A percentile compares a stretch with the other conserved stretches of the same genome.
Evolutionary conservation across 2,797 vertebrate species (phyloP).

Genomic region (Tolypeutes matacus): DNA sequence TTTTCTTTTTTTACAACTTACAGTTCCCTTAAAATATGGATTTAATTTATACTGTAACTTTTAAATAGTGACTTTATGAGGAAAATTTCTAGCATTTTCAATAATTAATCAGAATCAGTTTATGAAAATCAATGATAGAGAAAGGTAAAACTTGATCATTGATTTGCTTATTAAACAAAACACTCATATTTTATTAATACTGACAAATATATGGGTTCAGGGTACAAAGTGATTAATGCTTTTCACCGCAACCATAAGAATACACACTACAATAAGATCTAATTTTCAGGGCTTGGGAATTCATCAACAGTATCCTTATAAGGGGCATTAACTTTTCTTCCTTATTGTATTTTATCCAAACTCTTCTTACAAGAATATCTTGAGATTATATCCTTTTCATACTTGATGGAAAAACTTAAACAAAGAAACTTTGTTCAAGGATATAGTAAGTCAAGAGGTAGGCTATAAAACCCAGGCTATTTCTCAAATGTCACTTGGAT

Average conservation of each 20-base stretch:
- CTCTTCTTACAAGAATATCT: not conserved
- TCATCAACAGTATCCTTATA: constrained; percentile 6
- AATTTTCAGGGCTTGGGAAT: constrained; percentile 46
- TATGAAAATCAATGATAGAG: not conserved
- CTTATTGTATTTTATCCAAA: constrained; percentile 17
- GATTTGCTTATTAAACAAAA: constrained; percentile 32
- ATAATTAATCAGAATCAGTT: constrained; percentile 53
- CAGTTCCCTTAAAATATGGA: constrained; percentile 21
- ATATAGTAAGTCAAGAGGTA: not conserved
- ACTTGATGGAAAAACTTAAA: constrained; percentile 13
- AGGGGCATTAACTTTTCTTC: not conserved
- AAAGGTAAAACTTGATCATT: not conserved
- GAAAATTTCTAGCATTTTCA: not conserved
- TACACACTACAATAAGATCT: not conserved
- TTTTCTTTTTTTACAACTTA: not conserved
- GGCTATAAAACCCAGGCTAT: not conserved
- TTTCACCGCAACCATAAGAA: not conserved
- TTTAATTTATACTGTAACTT: constrained; percentile 36
- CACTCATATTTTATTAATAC: not conserved
- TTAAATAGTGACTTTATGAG: constrained; percentile 1
- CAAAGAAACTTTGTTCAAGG: constrained; percentile 6
- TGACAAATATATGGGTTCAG: constrained; percentile 34
- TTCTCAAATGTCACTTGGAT: constrained; percentile 37
- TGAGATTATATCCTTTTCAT: not conserved
- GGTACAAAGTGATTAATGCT: constrained; percentile 38